Evolutionary conservation across 2,888 invertebrate genomes (phyloP), one percentile per base, ranked within the genome.

Genomic region (Phyllotreta cruciferae): DNA sequence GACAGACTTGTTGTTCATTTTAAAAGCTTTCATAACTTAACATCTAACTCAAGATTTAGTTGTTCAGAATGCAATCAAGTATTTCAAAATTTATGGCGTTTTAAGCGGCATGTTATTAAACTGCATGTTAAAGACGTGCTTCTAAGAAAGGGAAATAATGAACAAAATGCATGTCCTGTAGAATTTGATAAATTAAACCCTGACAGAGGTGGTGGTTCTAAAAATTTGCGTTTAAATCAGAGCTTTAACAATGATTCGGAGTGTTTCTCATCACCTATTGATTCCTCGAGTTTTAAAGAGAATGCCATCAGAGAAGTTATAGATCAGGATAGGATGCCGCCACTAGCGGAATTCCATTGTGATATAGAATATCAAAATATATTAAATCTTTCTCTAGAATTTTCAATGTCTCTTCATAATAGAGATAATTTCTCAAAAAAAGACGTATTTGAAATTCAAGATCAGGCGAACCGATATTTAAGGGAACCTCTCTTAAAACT

Each of bases 371-470:
- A 45, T 7, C 37, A 6, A 11, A 47, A 36, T 37, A 9, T 37
- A 37, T 4, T n/a, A 3, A 34, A 57, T 7, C 14, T 14, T 11
- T 37, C 24, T 5, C 8, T 13, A 37, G 14, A 47, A 47, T 57
- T 57, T 37, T 7, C 56, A 13, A 13, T 62, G 6, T 42, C n/a
- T 35, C 24, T 62, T 37, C 62, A 57, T 13, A 52, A 54, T 44
- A 57, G 52, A 6, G 34, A 44, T 49, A 62, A 57, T 34, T 62
- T 62, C 49, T 41, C 44, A 3, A 62, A 10, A 44, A 62, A 62
- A 39, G 62, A 62, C 41, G 56, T 62, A 10, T 13, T 39, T 6
- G 37, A 56, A 35, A 56, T 62, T 39, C 56, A 57, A 50, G 37
- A 62, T 11, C 36, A 9, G 6, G 13, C 14, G 5, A 10, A 9